Conservation (phyloP, 2,797 vertebrate species). For the Graptemys geographica region DNA sequence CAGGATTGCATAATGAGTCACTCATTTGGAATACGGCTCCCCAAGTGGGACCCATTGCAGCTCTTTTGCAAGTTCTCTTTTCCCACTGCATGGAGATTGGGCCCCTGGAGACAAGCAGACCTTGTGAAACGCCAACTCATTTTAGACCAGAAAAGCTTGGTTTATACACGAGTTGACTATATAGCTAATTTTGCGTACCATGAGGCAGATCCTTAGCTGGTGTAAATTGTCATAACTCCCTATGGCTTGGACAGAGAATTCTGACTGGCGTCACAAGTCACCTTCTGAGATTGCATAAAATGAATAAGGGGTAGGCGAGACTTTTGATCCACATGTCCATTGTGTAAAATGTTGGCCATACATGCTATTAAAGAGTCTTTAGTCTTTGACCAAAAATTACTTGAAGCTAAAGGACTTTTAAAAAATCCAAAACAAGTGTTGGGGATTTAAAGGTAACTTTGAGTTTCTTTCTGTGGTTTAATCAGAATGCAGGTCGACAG, state of each 20-base stretch:
- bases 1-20: neutral
- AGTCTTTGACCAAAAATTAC: neutral
- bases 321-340: neutral
- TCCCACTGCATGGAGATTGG: neutral
- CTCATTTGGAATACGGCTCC: neutral
- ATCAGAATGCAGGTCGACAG: conserved; percentile 3
- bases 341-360: neutral
- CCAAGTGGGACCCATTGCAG: neutral
- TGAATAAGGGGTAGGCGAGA: neutral
- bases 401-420: neutral
- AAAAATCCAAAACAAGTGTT: neutral
- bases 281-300: neutral
- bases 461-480: neutral
- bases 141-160: neutral
- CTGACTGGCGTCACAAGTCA: neutral
- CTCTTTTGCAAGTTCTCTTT: neutral
- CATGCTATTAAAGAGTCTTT: neutral
- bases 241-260: neutral
- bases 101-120: neutral
- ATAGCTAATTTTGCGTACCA: neutral
- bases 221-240: too few species aligned
- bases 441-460: neutral
- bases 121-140: neutral
- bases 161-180: neutral
- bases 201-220: neutral